Percentiles rank a stretch among this genome's conserved stretches.
These are phyloP conservation scores for Drosophila flavopinicola DNA, from an alignment of 2,888 invertebrate genomes.

Conservation along the genomic window DNA sequence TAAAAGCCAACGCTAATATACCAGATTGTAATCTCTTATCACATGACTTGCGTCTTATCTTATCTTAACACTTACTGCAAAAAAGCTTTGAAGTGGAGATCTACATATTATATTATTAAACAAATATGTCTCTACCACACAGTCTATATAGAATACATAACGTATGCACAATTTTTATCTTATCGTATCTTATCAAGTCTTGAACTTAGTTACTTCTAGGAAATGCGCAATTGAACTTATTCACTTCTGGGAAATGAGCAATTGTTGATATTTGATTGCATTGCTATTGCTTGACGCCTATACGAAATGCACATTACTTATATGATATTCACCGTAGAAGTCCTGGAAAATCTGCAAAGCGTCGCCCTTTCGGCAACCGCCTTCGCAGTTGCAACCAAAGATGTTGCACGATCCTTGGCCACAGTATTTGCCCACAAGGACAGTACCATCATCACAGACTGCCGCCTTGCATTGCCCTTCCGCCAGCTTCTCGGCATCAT, in stretches of 20 bases:
- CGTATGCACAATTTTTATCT: too few species aligned
- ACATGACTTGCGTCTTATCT: neutral
- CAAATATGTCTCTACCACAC: too few species aligned
- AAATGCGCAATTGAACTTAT: too few species aligned
- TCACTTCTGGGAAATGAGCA: too few species aligned
- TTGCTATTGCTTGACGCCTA: conserved; percentile 3
- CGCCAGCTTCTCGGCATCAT: neutral
- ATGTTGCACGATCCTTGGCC: conserved; percentile 39
- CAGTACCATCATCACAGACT: conserved; percentile 27
- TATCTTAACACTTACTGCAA: too few species aligned
- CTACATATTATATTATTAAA: too few species aligned
- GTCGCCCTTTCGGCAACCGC: conserved; percentile 33
- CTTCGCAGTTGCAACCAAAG: conserved; percentile 34
- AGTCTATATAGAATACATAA: too few species aligned
- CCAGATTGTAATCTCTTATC: neutral
- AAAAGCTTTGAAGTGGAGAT: too few species aligned
- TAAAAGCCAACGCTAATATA: conserved; percentile 3
- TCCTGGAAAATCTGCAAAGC: conserved; percentile 3
- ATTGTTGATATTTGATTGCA: neutral
- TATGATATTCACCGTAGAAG: conserved; percentile 25
- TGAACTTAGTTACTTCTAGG: too few species aligned
- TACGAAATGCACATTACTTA: conserved; percentile 8
- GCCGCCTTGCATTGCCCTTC: neutral
- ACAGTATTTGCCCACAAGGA: conserved; percentile 22
- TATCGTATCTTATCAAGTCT: too few species aligned